A percentile compares a stretch with the other conserved stretches of the same genome.
These are phyloP conservation scores for Carassius auratus DNA, from an alignment of 2,113 vertebrate genomes.

Conservation along the genomic window DNA sequence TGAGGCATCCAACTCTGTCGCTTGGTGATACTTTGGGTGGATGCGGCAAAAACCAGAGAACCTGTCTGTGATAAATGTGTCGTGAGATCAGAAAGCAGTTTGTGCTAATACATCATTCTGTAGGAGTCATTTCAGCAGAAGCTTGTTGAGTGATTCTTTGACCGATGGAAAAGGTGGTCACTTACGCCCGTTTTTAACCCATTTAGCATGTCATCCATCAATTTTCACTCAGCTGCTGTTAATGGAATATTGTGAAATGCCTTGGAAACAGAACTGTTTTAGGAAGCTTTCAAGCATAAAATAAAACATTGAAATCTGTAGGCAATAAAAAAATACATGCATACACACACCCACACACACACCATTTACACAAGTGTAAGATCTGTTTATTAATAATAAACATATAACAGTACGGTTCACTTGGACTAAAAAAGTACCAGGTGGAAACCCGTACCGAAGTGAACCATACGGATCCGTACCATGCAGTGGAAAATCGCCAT, in stretches of 20 bases:
- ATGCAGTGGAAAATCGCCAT: too few species aligned
- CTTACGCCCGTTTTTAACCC: slow-evolving; percentile 30
- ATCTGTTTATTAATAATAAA: too few species aligned
- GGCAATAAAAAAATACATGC: neutral
- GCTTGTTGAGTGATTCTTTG: slow-evolving; percentile 29
- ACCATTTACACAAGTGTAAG: neutral
- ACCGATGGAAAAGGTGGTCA: slow-evolving; percentile 23
- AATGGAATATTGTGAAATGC: slow-evolving; percentile 31
- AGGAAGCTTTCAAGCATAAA: neutral
- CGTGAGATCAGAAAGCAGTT: neutral
- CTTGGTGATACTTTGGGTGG: slow-evolving; percentile 58
- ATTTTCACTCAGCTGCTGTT: slow-evolving; percentile 29
- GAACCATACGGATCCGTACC: too few species aligned
- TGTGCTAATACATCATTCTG: slow-evolving; percentile 16
- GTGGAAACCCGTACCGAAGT: too few species aligned
- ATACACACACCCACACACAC: too few species aligned
- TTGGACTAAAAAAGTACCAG: too few species aligned
- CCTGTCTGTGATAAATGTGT: slow-evolving; percentile 31
- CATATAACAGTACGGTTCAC: too few species aligned
- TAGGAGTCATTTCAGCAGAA: neutral
- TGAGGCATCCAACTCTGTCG: slow-evolving; percentile 61
- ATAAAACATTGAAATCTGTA: neutral
- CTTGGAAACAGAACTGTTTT: slow-evolving; percentile 35
- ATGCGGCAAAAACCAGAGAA: slow-evolving; percentile 24
- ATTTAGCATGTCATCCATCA: slow-evolving; percentile 45